Conservation (phyloP, 2,888 invertebrate genomes). For the Eurois occulta region DNA sequence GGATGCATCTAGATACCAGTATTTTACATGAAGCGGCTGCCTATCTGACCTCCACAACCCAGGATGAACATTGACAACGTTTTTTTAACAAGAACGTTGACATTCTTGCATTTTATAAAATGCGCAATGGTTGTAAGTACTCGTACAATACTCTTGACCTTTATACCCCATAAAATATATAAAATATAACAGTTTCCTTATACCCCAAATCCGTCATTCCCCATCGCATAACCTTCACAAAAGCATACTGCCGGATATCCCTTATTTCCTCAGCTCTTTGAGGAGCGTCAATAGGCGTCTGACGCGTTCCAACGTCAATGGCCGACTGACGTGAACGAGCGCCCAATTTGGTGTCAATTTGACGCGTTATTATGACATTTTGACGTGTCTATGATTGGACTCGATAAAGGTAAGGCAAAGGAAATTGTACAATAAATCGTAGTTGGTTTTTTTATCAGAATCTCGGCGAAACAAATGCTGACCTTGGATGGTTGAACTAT, state of each 20-base stretch:
- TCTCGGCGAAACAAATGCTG: background rate
- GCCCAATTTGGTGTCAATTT: slow-evolving; percentile 62
- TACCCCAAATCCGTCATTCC: slow-evolving; percentile 16
- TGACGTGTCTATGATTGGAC: slow-evolving; percentile 47
- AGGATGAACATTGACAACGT: too few relatives aligned
- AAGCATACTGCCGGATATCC: slow-evolving; percentile 57
- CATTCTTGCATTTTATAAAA: too few relatives aligned
- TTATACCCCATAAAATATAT: slow-evolving; percentile 30
- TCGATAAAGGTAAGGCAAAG: slow-evolving; percentile 9
- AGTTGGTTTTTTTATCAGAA: slow-evolving; percentile 10
- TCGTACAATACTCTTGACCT: background rate
- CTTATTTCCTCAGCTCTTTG: slow-evolving; percentile 62
- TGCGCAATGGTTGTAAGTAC: too few relatives aligned
- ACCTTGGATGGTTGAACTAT: background rate
- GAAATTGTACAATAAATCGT: slow-evolving; percentile 26
- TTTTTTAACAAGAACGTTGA: too few relatives aligned
- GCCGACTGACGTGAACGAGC: slow-evolving; percentile 34
- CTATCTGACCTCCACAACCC: too few relatives aligned
- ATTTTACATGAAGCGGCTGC: background rate
- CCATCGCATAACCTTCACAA: slow-evolving; percentile 28
- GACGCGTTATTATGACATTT: slow-evolving; percentile 60
- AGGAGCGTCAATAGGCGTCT: slow-evolving; percentile 49
- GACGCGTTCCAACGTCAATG: slow-evolving; percentile 44
- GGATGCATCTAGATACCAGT: background rate
- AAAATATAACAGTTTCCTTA: slow-evolving; percentile 27